These are phyloP conservation scores for Stegostoma tigrinum DNA, from an alignment of 2,113 vertebrate species.

Conservation along the genomic window DNA sequence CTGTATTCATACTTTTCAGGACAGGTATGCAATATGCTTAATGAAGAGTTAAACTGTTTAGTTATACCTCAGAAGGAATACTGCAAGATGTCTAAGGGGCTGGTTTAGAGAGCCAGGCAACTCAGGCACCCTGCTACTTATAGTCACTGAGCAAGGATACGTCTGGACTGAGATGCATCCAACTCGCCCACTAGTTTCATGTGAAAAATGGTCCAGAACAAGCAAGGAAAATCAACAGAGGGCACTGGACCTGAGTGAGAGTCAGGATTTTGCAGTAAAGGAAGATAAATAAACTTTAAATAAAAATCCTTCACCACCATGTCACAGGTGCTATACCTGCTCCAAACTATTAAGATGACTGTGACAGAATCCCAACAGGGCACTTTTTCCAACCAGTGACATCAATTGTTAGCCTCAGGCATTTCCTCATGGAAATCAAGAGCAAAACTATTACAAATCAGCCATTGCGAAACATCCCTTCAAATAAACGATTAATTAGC, in stretches of 20 bases:
- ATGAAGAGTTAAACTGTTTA: neutral
- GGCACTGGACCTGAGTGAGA: neutral
- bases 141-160: neutral
- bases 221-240: neutral
- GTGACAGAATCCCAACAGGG: neutral
- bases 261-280: neutral
- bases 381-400: neutral
- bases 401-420: neutral
- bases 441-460: neutral
- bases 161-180: neutral
- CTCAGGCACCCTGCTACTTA: neutral
- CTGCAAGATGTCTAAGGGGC: neutral
- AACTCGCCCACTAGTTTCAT: neutral
- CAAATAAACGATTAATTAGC: neutral
- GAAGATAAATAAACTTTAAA: neutral
- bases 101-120: neutral
- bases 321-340: neutral
- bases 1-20: neutral
- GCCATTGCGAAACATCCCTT: neutral
- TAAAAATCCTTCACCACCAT: neutral
- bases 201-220: neutral
- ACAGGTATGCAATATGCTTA: neutral
- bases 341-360: neutral
- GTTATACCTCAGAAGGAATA: neutral
- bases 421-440: neutral